Evolutionary conservation across 2,888 invertebrate species (phyloP).

Genomic region (Glaucopsyche alexis): DNA sequence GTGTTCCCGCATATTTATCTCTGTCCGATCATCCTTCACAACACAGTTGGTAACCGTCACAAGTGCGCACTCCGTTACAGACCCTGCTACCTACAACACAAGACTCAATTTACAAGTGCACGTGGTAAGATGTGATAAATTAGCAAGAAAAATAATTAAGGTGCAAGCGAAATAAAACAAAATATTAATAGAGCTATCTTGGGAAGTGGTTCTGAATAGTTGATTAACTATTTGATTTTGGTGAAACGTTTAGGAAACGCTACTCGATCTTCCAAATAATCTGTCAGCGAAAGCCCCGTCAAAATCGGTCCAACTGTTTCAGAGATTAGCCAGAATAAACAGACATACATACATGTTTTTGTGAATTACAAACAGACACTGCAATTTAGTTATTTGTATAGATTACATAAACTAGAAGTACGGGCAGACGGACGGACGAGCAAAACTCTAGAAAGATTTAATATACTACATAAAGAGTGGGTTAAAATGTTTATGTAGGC

Average conservation of each 20-base stretch:
- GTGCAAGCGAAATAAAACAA: slow-evolving; percentile 27
- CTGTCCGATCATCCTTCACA: slow-evolving; percentile 37
- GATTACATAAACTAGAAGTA: too few species aligned
- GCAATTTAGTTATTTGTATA: too few species aligned
- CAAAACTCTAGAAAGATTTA: too few species aligned
- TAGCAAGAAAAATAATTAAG: slow-evolving; percentile 31
- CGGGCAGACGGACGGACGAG: too few species aligned
- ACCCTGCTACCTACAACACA: neutral
- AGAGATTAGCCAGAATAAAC: too few species aligned
- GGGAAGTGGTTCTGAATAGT: slow-evolving; percentile 1
- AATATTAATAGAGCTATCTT: slow-evolving; percentile 26
- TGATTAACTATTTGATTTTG: neutral
- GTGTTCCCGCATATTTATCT: slow-evolving; percentile 34
- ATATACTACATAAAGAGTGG: too few species aligned
- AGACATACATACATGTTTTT: too few species aligned
- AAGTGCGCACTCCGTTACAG: neutral
- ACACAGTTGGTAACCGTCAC: slow-evolving; percentile 30
- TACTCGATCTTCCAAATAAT: too few species aligned
- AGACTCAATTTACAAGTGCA: neutral
- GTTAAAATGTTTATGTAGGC: too few species aligned
- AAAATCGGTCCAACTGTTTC: too few species aligned
- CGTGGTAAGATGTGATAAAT: slow-evolving; percentile 26
- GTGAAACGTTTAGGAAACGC: neutral
- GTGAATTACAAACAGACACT: too few species aligned
- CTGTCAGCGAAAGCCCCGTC: too few species aligned